Evolutionary conservation across 2,113 vertebrate species (phyloP), one percentile per base, ranked within the genome.

Genomic region (Eretmochelys imbricata): DNA sequence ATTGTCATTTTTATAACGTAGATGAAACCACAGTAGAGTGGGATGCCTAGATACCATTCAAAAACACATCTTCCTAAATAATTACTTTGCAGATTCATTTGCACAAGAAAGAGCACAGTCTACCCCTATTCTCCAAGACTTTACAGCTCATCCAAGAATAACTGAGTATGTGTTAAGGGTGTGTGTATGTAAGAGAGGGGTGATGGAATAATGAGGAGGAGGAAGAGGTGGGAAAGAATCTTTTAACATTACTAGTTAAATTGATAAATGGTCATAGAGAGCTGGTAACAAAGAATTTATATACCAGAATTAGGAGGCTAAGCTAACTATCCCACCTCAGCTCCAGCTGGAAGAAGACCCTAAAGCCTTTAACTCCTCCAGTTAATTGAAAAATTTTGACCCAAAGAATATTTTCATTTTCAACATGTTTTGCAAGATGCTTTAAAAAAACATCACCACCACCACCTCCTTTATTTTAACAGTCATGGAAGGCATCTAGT

Each of bases 331-430:
- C 31, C 16, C 81, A 94, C 54, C 78, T 55, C 55, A 84, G 29
- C 53, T 85, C 75, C 91, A 84, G 8, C 62, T 96, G 95, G 55
- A 96, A 91, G 87, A 82, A 87, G 96, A 96, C 84, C 88, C 93
- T 93, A 93, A 93, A 97, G 76, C 82, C 78, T 93, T 96, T 95
- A 95, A 91, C 78, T 88, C 1, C 0, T 89, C 75, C 87, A 87
- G 65, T 1, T 89, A 91, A 86, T 85, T 85, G 91, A 93, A 90
- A 87, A 94, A 80, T 89, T 75, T 75, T 91, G 79, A 88, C 89
- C 48, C 69, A 88, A 95, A 98, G 88, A 94, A 79, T 93, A 93
- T 85, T 96, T 96, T 96, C 92, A 91, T 96, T 97, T 97, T 95
- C 95, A 94, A 92, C 86, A 82, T 84, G 31, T 93, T 90, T 80